Conservation (phyloP, 2,113 vertebrate genomes). For the Poecilia latipinna region DNA sequence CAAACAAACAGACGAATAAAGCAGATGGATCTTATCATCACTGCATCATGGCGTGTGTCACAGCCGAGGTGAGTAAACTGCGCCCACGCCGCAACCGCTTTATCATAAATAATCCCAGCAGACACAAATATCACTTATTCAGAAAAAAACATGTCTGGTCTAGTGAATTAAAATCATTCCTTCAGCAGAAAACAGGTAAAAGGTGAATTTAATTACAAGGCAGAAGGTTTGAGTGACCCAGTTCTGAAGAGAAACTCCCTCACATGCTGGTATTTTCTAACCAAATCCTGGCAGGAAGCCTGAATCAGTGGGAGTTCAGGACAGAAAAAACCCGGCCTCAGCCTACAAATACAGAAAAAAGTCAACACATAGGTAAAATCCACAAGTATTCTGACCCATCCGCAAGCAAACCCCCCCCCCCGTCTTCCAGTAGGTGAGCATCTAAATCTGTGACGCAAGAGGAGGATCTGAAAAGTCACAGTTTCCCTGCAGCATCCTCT, state of each 20-base stretch:
- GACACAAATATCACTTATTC: constrained; percentile 26
- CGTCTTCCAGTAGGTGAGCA: not conserved
- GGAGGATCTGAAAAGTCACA: constrained; percentile 64
- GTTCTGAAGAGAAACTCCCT: constrained; percentile 58
- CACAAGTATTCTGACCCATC: constrained; percentile 10
- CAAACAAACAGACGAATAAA: constrained; percentile 38
- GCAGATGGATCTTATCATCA: constrained; percentile 14
- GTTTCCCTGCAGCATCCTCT: constrained; percentile 61
- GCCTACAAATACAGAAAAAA: constrained; percentile 2
- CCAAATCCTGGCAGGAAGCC: constrained; percentile 59
- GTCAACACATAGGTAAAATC: not conserved
- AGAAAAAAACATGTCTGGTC: not conserved
- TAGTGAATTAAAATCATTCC: not conserved
- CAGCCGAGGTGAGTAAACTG: constrained; percentile 22
- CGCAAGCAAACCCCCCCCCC: not conserved
- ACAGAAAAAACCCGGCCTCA: constrained; percentile 33
- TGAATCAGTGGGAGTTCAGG: constrained; percentile 51
- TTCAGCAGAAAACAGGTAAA: not conserved
- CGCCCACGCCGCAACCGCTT: constrained; percentile 32
- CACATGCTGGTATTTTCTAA: constrained; percentile 37
- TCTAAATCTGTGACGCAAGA: constrained; percentile 46
- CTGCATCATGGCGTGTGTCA: constrained; percentile 4
- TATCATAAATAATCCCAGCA: not conserved
- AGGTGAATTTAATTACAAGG: constrained; percentile 11
- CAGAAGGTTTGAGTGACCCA: constrained; percentile 51